Evolutionary conservation across 2,113 vertebrate species (phyloP).

Genomic region (Tupaia chinensis): DNA sequence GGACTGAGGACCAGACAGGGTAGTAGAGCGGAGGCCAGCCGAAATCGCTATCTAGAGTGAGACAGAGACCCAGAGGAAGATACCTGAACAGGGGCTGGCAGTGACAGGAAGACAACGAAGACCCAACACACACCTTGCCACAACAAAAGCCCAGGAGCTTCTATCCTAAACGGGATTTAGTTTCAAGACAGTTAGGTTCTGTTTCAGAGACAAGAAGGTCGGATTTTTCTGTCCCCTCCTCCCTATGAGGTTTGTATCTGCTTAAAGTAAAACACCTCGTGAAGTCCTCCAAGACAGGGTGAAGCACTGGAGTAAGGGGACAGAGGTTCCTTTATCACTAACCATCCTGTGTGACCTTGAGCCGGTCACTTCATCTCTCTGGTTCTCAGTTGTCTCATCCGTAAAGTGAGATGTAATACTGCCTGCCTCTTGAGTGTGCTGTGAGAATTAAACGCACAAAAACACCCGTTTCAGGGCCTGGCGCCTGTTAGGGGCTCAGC

Average conservation of each 20-base stretch:
- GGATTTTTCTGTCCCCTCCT: neutral
- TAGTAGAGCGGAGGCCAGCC: neutral
- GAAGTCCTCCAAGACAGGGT: neutral
- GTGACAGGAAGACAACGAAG: neutral
- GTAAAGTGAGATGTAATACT: constrained; percentile 49
- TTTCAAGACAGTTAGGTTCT: neutral
- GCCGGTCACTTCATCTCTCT: neutral
- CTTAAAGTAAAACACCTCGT: neutral
- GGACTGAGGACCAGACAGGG: neutral
- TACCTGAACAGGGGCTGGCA: neutral
- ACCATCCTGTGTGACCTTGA: constrained; percentile 43
- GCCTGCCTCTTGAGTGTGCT: neutral
- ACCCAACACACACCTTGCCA: neutral
- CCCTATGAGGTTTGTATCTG: neutral
- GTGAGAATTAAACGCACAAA: neutral
- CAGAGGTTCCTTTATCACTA: neutral
- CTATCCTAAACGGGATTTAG: neutral
- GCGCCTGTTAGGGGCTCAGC: neutral
- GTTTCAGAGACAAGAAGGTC: neutral
- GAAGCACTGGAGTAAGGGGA: neutral
- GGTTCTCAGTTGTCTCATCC: constrained; percentile 53
- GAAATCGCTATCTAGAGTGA: neutral
- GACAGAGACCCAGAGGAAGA: neutral
- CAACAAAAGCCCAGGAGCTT: neutral
- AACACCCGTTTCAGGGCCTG: neutral